These are phyloP conservation scores for Manduca sexta DNA, from an alignment of 1,140 invertebrate species.

Conservation along the genomic window DNA sequence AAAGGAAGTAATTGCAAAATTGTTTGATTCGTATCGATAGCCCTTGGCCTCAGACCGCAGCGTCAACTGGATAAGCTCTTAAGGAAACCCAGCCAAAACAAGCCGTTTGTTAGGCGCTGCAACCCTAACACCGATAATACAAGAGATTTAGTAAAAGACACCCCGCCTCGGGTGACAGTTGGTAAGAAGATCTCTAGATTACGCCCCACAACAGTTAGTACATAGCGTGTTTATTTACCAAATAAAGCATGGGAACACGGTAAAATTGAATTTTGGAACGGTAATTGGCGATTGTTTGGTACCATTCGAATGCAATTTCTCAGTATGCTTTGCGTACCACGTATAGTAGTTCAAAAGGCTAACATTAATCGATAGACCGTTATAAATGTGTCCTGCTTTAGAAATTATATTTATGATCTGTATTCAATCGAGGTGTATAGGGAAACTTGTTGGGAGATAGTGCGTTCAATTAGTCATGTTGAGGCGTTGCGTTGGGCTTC, in stretches of 20 bases:
- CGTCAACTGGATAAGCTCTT: too few species aligned
- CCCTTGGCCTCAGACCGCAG: too few species aligned
- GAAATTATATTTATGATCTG: not conserved
- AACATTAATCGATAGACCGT: too few species aligned
- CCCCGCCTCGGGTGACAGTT: constrained; percentile 33
- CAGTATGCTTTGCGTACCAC: constrained; percentile 8
- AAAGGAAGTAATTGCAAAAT: too few species aligned
- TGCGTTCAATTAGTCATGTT: too few species aligned
- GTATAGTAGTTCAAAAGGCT: too few species aligned
- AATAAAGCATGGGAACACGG: constrained; percentile 29
- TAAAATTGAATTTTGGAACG: constrained; percentile 25
- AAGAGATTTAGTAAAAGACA: not conserved
- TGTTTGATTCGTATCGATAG: too few species aligned
- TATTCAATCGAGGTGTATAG: not conserved
- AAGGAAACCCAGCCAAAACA: too few species aligned
- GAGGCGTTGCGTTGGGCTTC: too few species aligned
- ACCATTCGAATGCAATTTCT: constrained; percentile 27
- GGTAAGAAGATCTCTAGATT: constrained; percentile 38
- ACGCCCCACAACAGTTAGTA: constrained; percentile 11
- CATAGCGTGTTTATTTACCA: constrained; percentile 27
- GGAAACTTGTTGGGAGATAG: not conserved
- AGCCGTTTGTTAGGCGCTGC: not conserved
- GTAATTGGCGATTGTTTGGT: constrained; percentile 33
- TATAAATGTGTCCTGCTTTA: not conserved
- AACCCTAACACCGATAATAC: not conserved